phyloP scores from a whole-genome alignment of 2,113 vertebrate genomes.

The Oryzias celebensis region DNA sequence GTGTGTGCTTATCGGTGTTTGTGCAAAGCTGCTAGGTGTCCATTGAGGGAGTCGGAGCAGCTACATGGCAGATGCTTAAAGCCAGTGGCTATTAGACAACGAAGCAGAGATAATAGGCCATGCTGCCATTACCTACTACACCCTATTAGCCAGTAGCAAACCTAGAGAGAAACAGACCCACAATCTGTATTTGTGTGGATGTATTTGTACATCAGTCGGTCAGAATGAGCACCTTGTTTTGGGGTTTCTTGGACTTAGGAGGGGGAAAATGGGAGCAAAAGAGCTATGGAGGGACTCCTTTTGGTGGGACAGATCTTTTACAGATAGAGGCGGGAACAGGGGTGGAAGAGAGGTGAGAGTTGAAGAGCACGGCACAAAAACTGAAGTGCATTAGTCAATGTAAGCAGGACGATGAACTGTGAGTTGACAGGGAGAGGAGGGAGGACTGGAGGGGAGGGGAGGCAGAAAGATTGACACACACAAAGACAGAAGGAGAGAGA shows the following conservation, averaged over 20 bases:
- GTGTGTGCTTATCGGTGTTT: conserved; percentile 36
- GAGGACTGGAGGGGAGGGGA: not conserved
- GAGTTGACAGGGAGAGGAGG: conserved; percentile 31
- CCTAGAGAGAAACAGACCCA: conserved; percentile 59
- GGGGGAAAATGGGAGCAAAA: conserved; percentile 27
- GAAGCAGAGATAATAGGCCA: conserved; percentile 72
- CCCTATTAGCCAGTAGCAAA: conserved; percentile 65
- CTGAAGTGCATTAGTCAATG: conserved; percentile 50
- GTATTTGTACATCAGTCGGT: conserved; percentile 39
- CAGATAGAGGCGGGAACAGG: conserved; percentile 35
- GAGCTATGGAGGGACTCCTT: conserved; percentile 43
- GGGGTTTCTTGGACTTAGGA: conserved; percentile 14
- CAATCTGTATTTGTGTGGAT: conserved; percentile 32
- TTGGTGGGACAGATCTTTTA: conserved; percentile 56
- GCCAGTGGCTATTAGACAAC: conserved; percentile 74
- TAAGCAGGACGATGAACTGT: conserved; percentile 52
- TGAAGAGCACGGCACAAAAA: conserved; percentile 52
- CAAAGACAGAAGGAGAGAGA: conserved; percentile 26
- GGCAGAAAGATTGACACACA: conserved; percentile 11
- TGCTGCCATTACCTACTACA: conserved; percentile 69
- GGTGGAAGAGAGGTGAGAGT: conserved; percentile 38
- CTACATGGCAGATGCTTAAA: conserved; percentile 70
- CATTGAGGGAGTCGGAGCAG: conserved; percentile 57
- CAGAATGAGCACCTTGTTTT: conserved; percentile 19
- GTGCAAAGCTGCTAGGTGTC: conserved; percentile 57